Base-by-base conservation (phyloP, 2,888 invertebrate species). In the Drosophila antonietae region DNA sequence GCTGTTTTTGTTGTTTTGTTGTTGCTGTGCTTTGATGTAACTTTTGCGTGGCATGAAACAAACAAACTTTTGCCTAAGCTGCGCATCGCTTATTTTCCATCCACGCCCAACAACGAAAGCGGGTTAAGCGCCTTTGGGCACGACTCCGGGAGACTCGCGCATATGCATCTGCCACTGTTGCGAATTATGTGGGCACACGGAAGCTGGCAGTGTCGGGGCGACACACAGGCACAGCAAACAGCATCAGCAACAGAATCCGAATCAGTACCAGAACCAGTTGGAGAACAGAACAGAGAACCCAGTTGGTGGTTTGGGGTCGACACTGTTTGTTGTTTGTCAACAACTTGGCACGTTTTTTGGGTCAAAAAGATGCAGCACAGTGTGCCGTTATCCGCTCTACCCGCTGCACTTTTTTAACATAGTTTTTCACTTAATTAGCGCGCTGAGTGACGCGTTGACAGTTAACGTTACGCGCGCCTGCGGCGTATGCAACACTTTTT, bases 361-460 rank as follows among this genome's bases (percentile, higher is more conserved):
- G 78, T 79, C 81, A 79, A 79, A 80, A 70, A 80, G 69, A 79
- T 77, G 81, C 69, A 52, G 15, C 61, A 46, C 43, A 41, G 41
- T 31, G 41, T 41, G 14, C 12, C 23, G 23, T 23, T 23, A 23
- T 10, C 14, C n/a, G 2, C 55, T n/a, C 55, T 12, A 6, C 56
- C 57, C 33, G 39, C 72, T 57, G 80, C 76, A 82, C 47, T 82
- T 79, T 76, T 81, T 80, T 75, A 87, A 87, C 85, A 80, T 75
- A 84, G 84, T 86, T 87, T 87, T 84, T 88, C 88, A 87, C 87
- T 87, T 87, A 87, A 87, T 87, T 87, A 88, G 86, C 88, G 75
- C 86, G 75, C 69, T 73, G 84, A 84, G 80, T 82, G 84, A 84
- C 82, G 82, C 79, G 86, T 71, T 79, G 86, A 84, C 82, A 86